Base-by-base conservation (phyloP, 2,797 vertebrate species). In the Capromys pilorides region DNA sequence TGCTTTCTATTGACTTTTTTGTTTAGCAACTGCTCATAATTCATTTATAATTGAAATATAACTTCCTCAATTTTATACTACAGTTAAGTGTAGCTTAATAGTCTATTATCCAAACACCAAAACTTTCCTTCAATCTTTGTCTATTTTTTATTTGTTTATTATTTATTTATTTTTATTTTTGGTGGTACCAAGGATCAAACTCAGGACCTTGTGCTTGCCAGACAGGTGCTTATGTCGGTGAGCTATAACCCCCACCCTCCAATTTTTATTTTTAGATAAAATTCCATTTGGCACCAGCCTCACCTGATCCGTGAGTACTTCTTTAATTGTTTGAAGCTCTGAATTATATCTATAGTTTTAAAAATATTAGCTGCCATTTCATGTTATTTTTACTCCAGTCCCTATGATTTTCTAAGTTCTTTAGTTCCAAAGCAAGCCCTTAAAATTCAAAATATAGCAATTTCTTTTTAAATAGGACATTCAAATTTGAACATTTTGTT, bases 41-140 rank as follows among this genome's bases (percentile, higher is more conserved):
- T 88, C 84, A 73, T 97, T 94, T 88, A 94, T 94, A 95, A 88
- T 24, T 77, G 14, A 90, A 31, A 59, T 94, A 75, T 82, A n/a
- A 19, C 39, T 28, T 92, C 85, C 93, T 59, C 14, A 22, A 22
- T 77, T 95, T 93, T 64, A 88, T 49, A 92, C 11, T 66, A 95
- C 54, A 91, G 19, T 90, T 85, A 90, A 90, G 80, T 61, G 16
- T 62, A 82, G 41, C 18, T 80, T 78, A 90, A 85, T 85, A 82
- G 8, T 66, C 85, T 88, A 90, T 84, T 67, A 73, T 86, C 26
- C 75, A 75, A 84, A 77, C 61, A 31, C 36, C 51, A 88, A 95
- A 93, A 91, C 13, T 71, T 71, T 92, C 26, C 19, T n/a, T 73
- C 69, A 79, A 95, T 45, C n/a, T n/a, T n/a, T n/a, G n/a, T n/a